A percentile compares a stretch with the other conserved stretches of the same genome.
These are phyloP conservation scores for Sminthurides aquaticus DNA, from an alignment of 2,888 invertebrate genomes.

Conservation along the genomic window DNA sequence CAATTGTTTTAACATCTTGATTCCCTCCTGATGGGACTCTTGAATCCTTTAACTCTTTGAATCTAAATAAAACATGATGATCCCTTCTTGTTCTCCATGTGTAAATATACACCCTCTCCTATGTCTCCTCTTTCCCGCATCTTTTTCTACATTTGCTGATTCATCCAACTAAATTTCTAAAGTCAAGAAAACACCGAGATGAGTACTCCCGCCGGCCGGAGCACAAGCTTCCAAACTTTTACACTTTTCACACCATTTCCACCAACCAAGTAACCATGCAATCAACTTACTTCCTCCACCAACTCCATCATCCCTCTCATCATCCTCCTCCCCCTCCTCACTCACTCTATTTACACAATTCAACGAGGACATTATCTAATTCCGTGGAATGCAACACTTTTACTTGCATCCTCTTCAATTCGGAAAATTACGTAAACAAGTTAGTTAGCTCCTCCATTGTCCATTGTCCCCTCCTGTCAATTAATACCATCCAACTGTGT, in stretches of 20 bases:
- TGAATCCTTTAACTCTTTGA: conserved; percentile 1
- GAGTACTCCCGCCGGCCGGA: background rate
- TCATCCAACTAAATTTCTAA: conserved; percentile 23
- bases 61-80: background rate
- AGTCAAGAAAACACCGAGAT: background rate
- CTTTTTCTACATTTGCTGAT: conserved; percentile 19
- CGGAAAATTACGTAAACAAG: background rate
- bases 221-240: background rate
- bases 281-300: no score
- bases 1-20: conserved; percentile 26
- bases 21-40: conserved; percentile 19
- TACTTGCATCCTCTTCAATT: background rate
- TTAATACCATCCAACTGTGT: background rate
- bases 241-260: background rate
- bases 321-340: background rate
- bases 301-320: no score
- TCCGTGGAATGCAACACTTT: background rate
- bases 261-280: no score
- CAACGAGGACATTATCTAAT: background rate
- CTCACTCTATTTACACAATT: background rate
- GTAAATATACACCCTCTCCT: conserved; percentile 7
- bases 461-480: background rate
- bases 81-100: conserved; percentile 7
- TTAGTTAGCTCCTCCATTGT: background rate
- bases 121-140: conserved; percentile 1